Evolutionary conservation across 2,113 vertebrate genomes (phyloP), one percentile per base, ranked within the genome.

Genomic region (Zeus faber): DNA sequence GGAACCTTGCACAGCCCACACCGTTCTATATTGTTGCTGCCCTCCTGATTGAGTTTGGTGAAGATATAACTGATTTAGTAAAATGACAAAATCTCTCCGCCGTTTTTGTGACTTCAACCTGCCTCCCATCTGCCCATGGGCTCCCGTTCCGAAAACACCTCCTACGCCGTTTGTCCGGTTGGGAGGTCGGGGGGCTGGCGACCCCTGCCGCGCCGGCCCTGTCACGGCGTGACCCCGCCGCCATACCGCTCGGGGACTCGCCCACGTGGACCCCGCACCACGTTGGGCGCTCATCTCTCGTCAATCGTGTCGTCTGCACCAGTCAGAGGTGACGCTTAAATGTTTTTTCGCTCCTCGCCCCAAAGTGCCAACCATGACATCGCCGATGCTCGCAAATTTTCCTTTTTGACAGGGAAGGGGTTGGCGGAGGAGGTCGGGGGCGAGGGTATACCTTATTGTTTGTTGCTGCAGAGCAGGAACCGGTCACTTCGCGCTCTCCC

Each of bases 231-330:
- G 80, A 82, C 77, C 75, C 55, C 54, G 1, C 27, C 11, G 52
- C 63, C 72, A 70, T 76, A 63, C 62, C 17, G 23, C 49, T 66
- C 37, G 6, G 64, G 56, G 65, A 69, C 43, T 39, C 22, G 54
- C 41, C 49, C 51, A 2, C 41, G 79, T 65, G 29, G 74, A 78
- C 69, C 85, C 85, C 71, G 77, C 85, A 72, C 52, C 69, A n/a
- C n/a, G n/a, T n/a, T 79, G 61, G 55, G 40, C 26, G 24, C 75
- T 60, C 61, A 50, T 80, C 40, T 54, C 23, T 65, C 17, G 63
- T 82, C 82, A 77, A 40, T 83, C 80, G 65, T 5, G 62, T 45
- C 45, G 48, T 29, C 61, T 44, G 58, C 43, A 3, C 0, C 5
- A 54, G 78, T 76, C 79, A 69, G 63, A 76, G 81, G 81, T 65